Evolutionary conservation across 2,113 vertebrate species (phyloP), one percentile per base, ranked within the genome.

Genomic region (Silurus glanis): DNA sequence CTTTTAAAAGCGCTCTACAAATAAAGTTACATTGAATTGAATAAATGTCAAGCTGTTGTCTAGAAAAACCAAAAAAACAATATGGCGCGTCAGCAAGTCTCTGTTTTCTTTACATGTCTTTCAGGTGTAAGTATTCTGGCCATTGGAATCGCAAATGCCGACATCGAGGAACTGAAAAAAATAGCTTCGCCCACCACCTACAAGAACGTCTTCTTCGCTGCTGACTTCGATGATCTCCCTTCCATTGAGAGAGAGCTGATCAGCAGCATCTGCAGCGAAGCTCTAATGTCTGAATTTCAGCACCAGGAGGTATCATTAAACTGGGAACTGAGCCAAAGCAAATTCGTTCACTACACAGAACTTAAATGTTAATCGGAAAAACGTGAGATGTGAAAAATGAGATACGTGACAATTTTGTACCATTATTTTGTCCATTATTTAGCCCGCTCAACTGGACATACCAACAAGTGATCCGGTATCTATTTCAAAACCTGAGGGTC

Each of bases 61-160:
- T 5, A 19, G 16, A 14, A 45, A 45, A 17, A 8, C 45, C 19
- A 5, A 8, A 4, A 72, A 21, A 2, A 47, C 16, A 72, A 12
- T 74, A 23, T 14, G 4, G 17, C 17, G 37, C 17, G 9, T 72
- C 37, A 67, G 6, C 23, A 67, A 72, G 45, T 21, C 0, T 23
- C 19, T 23, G 71, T 74, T 75, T 53, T n/a, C 9, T 53, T 75
- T 3, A 23, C 19, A 1, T 58, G 74, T 89, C 17, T 84, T 28
- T 90, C 91, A 98, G 97, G 97, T 25, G 95, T 98, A 87, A 96
- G 89, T 0, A 16, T 97, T 78, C 87, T 98, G 85, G 93, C 94
- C 0, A 92, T 98, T 53, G 97, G 97, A 0, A 94, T 97, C n/a
- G 92, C 92, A 0, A 94, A 95, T 53, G 97, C 97, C 23, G 95